Conservation (phyloP, 2,797 vertebrate genomes). For the Carcharodon carcharias region DNA sequence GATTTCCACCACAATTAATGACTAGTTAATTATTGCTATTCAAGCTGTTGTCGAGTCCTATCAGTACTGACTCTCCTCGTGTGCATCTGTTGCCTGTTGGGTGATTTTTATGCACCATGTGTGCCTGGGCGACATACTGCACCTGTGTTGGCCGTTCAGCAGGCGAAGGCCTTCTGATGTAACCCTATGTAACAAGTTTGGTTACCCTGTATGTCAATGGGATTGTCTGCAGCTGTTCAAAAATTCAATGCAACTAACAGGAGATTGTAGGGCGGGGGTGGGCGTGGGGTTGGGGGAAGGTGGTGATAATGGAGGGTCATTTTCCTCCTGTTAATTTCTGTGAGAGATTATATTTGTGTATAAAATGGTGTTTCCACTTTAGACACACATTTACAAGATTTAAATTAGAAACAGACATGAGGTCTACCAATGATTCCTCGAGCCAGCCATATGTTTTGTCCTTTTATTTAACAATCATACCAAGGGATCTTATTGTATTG, state of each 20-base stretch:
- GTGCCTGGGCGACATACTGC: constrained; percentile 13
- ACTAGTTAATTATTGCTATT: neutral
- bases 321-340: neutral
- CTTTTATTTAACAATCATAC: neutral
- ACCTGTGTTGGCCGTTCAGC: constrained; percentile 27
- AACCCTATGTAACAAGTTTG: constrained; percentile 30
- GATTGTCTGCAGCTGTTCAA: constrained; percentile 31
- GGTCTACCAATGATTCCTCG: too few relatives aligned
- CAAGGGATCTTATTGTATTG: neutral
- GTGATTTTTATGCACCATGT: constrained; percentile 17
- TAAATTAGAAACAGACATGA: neutral
- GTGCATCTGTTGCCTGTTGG: constrained; percentile 36
- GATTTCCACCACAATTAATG: neutral
- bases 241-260: neutral
- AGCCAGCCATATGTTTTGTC: neutral
- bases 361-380: neutral
- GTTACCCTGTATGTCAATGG: neutral
- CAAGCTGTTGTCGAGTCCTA: neutral
- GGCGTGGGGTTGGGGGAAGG: neutral
- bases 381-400: neutral
- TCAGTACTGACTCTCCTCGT: neutral
- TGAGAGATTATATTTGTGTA: neutral
- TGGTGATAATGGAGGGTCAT: neutral
- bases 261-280: neutral
- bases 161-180: neutral